Evolutionary conservation across 2,797 vertebrate species (phyloP).

Genomic region (Anisognathus igniventris): DNA sequence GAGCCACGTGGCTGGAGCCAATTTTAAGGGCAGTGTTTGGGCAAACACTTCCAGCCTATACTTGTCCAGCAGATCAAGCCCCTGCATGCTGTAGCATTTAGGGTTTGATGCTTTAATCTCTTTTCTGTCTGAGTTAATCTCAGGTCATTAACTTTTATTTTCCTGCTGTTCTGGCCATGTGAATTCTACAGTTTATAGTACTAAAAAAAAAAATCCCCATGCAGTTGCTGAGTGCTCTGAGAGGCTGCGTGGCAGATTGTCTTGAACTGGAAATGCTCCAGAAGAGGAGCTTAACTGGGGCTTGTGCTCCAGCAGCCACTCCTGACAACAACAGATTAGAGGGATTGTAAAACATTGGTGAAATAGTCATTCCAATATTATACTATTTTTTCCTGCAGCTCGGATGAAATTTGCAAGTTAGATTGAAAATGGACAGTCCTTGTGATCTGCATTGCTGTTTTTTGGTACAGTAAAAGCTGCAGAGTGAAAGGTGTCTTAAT

Average conservation of each 20-base stretch:
- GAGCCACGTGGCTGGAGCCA: neutral
- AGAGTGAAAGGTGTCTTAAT: neutral
- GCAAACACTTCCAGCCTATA: neutral
- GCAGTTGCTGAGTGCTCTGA: neutral
- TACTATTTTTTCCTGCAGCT: neutral
- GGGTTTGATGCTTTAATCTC: neutral
- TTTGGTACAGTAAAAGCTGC: neutral
- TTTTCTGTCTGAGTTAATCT: conserved; percentile 6
- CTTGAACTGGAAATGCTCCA: conserved; percentile 25
- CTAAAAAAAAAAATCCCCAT: neutral
- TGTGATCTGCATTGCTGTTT: neutral
- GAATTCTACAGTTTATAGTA: neutral
- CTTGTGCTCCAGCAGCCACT: neutral
- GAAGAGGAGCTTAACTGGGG: neutral
- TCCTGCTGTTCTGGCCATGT: neutral
- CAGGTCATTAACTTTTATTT: conserved; percentile 8
- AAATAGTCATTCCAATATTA: neutral
- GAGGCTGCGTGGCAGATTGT: neutral
- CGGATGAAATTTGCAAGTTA: neutral
- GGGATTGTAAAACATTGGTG: neutral
- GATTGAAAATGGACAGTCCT: neutral
- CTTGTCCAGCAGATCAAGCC: neutral
- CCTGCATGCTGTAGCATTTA: neutral
- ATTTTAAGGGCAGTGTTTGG: neutral
- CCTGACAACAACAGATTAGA: conserved; percentile 1